A percentile compares a stretch with the other conserved stretches of the same genome.
Conservation (phyloP, 2,888 invertebrate genomes). For the Drosophila leonis region DNA sequence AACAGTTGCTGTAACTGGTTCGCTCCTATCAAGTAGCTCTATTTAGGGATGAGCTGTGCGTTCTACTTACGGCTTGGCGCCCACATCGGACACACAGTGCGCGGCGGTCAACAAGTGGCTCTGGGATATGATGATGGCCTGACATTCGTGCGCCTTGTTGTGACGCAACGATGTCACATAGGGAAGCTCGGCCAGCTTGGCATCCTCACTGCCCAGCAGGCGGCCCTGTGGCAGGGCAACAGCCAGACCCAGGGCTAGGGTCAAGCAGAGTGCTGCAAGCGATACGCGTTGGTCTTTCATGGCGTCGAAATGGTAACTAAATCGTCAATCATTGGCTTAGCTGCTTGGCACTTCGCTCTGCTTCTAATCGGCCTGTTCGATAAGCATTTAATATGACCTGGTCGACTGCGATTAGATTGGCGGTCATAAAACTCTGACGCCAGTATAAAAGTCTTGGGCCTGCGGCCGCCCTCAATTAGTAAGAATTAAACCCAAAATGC, state of each 20-base stretch:
- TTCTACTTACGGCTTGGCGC: slow-evolving; percentile 68
- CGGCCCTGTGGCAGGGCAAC: slow-evolving; percentile 59
- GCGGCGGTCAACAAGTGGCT: slow-evolving; percentile 75
- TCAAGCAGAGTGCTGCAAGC: slow-evolving; percentile 40
- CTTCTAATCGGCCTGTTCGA: slow-evolving; percentile 42
- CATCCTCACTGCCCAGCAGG: slow-evolving; percentile 82
- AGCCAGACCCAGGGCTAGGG: slow-evolving; percentile 21
- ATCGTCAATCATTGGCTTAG: slow-evolving; percentile 16
- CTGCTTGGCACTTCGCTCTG: slow-evolving; percentile 16
- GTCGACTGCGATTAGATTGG: slow-evolving; percentile 56
- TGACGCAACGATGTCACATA: slow-evolving; percentile 82
- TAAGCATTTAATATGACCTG: slow-evolving; percentile 36
- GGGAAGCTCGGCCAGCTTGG: slow-evolving; percentile 78
- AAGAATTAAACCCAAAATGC: slow-evolving; percentile 22
- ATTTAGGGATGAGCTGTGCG: not conserved
- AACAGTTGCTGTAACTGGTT: not conserved
- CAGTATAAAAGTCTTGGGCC: slow-evolving; percentile 52
- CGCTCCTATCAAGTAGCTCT: not conserved
- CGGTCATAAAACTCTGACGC: slow-evolving; percentile 44
- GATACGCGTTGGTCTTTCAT: slow-evolving; percentile 61
- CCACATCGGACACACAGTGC: slow-evolving; percentile 71
- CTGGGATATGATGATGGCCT: slow-evolving; percentile 66
- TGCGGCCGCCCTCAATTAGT: slow-evolving; percentile 32
- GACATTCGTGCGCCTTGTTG: slow-evolving; percentile 71
- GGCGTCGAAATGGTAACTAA: slow-evolving; percentile 48